Percentiles rank a stretch among this genome's conserved stretches.
phyloP scores from a whole-genome alignment of 2,888 invertebrate species.

The Erebia aethiops region DNA sequence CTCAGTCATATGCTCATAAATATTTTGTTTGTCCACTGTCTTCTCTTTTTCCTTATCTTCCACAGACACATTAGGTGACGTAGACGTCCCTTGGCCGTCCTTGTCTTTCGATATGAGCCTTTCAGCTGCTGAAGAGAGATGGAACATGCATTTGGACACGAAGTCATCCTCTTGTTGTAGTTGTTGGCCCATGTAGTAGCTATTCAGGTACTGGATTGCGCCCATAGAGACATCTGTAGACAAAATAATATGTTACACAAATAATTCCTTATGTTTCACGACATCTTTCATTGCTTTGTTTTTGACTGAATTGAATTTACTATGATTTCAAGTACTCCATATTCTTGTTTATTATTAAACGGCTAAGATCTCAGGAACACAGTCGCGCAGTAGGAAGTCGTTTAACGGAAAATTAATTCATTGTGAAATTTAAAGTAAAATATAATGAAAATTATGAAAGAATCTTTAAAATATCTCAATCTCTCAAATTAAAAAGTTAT shows the following conservation, averaged over 20 bases:
- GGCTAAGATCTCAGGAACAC: no score
- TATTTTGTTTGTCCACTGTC: constrained; percentile 68
- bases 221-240: constrained; percentile 93
- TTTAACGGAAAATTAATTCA: no score
- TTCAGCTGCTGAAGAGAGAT: constrained; percentile 91
- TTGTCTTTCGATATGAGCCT: constrained; percentile 81
- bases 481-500: no score
- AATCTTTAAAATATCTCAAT: no score
- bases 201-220: constrained; percentile 96
- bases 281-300: no score
- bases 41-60: constrained; percentile 63
- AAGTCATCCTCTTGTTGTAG: constrained; percentile 96
- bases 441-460: no score
- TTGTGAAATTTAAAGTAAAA: no score
- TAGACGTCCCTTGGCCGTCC: constrained; percentile 54
- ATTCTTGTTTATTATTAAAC: no score
- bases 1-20: constrained; percentile 82
- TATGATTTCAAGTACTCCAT: background rate
- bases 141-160: constrained; percentile 96
- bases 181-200: constrained; percentile 96
- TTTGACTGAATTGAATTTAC: background rate
- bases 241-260: constrained; percentile 5
- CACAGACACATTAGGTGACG: constrained; percentile 43
- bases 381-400: no score
- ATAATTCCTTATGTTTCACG: no score